These are phyloP conservation scores for Mamestra configurata DNA, from an alignment of 1,140 invertebrate species.

Conservation along the genomic window DNA sequence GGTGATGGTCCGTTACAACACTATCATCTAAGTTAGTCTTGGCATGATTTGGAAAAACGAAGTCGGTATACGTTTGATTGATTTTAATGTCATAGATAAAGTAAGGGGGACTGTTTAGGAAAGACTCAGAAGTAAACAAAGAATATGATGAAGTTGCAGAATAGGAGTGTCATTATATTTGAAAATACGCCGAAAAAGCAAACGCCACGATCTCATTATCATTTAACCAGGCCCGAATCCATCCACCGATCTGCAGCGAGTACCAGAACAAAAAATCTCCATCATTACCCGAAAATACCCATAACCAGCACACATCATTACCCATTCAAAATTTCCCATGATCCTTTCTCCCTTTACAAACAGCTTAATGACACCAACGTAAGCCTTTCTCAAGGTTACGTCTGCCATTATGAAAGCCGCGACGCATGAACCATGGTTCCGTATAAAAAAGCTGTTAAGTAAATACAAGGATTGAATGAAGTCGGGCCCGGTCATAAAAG, in stretches of 20 bases:
- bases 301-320: neutral
- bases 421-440: neutral
- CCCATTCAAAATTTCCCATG: conserved; percentile 1
- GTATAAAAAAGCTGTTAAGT: conserved; percentile 50
- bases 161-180: no score
- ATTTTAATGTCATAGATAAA: neutral
- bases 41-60: neutral
- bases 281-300: neutral
- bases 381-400: conserved; percentile 31
- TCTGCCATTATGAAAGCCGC: neutral
- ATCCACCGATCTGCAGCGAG: no score
- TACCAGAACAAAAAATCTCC: neutral
- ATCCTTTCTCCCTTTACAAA: neutral
- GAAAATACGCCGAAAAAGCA: no score
- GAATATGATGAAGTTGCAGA: no score
- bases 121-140: no score
- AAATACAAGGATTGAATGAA: conserved; percentile 36
- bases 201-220: no score
- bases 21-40: neutral
- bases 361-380: conserved; percentile 12
- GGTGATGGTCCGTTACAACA: neutral
- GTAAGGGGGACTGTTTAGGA: no score
- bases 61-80: neutral
- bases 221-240: no score
- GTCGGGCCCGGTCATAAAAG: conserved; percentile 26